Percentiles rank a stretch among this genome's conserved stretches.
Evolutionary conservation across 2,888 invertebrate genomes (phyloP).

Genomic region (Clusia tigrina): DNA sequence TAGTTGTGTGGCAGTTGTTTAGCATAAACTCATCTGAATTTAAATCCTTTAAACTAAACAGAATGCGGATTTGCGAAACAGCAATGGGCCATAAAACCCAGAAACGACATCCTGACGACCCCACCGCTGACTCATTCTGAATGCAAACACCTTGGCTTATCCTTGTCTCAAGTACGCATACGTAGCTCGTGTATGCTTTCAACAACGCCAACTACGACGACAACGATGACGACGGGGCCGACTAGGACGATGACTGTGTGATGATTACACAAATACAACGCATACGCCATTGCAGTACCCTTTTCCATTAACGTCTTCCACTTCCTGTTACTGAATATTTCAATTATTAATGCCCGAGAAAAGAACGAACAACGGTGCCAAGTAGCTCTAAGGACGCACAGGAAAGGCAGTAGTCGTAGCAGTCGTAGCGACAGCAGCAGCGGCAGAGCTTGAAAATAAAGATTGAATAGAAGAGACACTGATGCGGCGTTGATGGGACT

Average conservation of each 20-base stretch:
- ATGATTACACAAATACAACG: not conserved
- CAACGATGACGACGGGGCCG: not conserved
- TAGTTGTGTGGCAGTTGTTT: too few relatives aligned
- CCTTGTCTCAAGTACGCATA: not conserved
- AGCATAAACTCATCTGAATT: too few relatives aligned
- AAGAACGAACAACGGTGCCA: slow-evolving; percentile 24
- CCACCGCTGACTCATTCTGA: too few relatives aligned
- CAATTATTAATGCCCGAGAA: slow-evolving; percentile 53
- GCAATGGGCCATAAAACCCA: too few relatives aligned
- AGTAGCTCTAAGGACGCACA: slow-evolving; percentile 5
- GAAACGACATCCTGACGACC: too few relatives aligned
- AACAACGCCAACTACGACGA: not conserved
- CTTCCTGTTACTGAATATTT: slow-evolving; percentile 58
- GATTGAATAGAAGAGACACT: slow-evolving; percentile 1
- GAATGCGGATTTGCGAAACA: too few relatives aligned
- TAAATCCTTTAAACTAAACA: too few relatives aligned
- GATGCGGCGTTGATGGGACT: slow-evolving; percentile 43
- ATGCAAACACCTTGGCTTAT: slow-evolving; percentile 4
- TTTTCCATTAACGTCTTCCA: slow-evolving; percentile 54
- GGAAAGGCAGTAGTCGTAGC: slow-evolving; percentile 33
- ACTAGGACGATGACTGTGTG: not conserved
- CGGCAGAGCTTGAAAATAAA: not conserved
- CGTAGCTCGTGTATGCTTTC: too few relatives aligned
- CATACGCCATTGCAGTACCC: too few relatives aligned
- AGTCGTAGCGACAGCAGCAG: slow-evolving; percentile 28